Evolutionary conservation across 2,888 invertebrate species (phyloP), one percentile per base, ranked within the genome.

Genomic region (Reticulitermes lucifugus): DNA sequence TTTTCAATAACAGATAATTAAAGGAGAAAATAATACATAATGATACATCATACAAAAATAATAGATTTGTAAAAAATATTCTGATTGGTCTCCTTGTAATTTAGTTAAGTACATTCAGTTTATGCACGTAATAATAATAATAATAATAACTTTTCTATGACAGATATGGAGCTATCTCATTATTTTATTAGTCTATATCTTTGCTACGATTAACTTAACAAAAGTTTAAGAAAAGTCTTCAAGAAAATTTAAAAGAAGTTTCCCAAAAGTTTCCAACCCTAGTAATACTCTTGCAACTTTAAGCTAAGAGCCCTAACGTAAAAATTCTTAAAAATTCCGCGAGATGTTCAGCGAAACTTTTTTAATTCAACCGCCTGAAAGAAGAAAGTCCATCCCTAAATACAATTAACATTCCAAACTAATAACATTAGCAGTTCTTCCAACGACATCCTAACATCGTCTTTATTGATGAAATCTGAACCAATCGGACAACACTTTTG

Each of bases 341-440:
- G 29, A 29, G n/a, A 79, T 51, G 0, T 79, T 79, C 51, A 7
- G n/a, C 10, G 79, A 59, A 79, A 79, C 79, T 79, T 59, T 79
- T 79, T 79, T 79, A 79, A 79, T 79, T 79, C 59, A 25, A 79
- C 18, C 59, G 18, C 22, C 18, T 59, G 21, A 55, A 29, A n/a
- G 35, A 55, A 29, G 35, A 79, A 59, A 79, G 29, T 79, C 59
- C 21, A 29, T 79, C 18, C 21, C 59, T 29, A 22, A n/a, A 77
- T 59, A 25, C 79, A 79, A 79, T 79, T 59, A 79, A 79, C 79
- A 79, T 79, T 79, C 35, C 79, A 35, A 59, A 43, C 6, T 65
- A 65, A 65, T 65, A 65, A 25, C 25, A 6, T 12, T 65, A 25
- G 25, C 18, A 60, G 25, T 65, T 65, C 4, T 65, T 65, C 25